These are phyloP conservation scores for Drosophila bipectinata DNA, from an alignment of 1,140 invertebrate species.

Conservation along the genomic window DNA sequence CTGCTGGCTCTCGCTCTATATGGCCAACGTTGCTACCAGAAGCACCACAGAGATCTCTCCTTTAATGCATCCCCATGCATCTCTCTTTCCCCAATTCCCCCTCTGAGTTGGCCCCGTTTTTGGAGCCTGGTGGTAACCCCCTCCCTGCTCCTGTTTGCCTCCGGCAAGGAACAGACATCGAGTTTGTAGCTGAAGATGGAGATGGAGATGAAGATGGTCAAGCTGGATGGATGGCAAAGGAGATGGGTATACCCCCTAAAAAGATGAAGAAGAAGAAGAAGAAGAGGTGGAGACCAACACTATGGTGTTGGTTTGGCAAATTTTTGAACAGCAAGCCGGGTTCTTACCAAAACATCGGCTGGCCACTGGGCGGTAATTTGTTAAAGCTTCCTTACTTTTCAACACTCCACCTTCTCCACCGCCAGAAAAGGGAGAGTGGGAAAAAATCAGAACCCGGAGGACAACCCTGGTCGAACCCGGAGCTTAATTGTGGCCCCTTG, in stretches of 20 bases:
- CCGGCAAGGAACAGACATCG: slow-evolving; percentile 57
- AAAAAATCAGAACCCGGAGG: too few species aligned
- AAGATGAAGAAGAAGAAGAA: neutral
- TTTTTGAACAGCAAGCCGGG: slow-evolving; percentile 54
- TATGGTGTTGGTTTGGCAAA: slow-evolving; percentile 75
- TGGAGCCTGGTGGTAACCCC: neutral
- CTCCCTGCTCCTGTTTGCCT: slow-evolving; percentile 57
- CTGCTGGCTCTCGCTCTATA: slow-evolving; percentile 67
- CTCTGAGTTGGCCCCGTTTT: neutral
- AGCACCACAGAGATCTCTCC: slow-evolving; percentile 58
- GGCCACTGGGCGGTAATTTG: slow-evolving; percentile 83
- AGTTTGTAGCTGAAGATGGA: slow-evolving; percentile 34
- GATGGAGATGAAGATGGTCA: slow-evolving; percentile 25
- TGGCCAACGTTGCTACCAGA: slow-evolving; percentile 34
- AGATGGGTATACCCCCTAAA: neutral
- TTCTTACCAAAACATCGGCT: slow-evolving; percentile 54
- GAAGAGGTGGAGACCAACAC: neutral
- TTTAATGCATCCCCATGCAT: slow-evolving; percentile 42
- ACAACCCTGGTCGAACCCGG: neutral
- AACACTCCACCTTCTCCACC: slow-evolving; percentile 55
- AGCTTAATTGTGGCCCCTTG: slow-evolving; percentile 71
- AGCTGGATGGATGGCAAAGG: slow-evolving; percentile 15
- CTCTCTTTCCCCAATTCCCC: too few species aligned
- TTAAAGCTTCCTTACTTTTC: slow-evolving; percentile 84
- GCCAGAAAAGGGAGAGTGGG: slow-evolving; percentile 1